A percentile compares a stretch with the other conserved stretches of the same genome.
phyloP scores from a whole-genome alignment of 1,140 invertebrate genomes.

The Halotydeus destructor region DNA sequence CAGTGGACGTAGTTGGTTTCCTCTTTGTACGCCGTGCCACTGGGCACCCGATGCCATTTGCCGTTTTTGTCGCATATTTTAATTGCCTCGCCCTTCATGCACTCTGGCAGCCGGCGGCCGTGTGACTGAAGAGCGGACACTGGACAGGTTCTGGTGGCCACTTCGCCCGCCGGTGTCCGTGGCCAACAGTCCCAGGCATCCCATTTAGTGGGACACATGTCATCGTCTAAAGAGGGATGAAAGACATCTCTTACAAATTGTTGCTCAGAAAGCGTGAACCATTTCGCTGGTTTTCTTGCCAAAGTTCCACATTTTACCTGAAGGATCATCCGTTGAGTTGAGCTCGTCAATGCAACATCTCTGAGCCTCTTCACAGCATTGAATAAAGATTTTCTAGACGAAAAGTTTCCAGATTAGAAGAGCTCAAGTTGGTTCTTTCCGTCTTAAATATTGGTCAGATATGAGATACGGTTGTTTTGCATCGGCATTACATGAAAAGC shows the following conservation, averaged over 20 bases:
- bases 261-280: too few species aligned
- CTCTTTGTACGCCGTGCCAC: conserved; percentile 3
- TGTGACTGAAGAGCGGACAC: conserved; percentile 5
- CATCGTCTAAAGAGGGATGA: too few species aligned
- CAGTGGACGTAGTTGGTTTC: conserved; percentile 8
- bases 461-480: too few species aligned
- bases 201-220: conserved; percentile 12
- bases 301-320: too few species aligned
- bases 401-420: not conserved
- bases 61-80: conserved; percentile 9
- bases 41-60: conserved; percentile 3
- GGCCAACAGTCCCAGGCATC: conserved; percentile 13
- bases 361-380: conserved; percentile 10
- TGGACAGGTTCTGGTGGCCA: conserved; percentile 5
- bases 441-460: too few species aligned
- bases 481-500: too few species aligned
- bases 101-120: conserved; percentile 4
- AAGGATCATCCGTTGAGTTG: not conserved
- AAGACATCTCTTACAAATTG: too few species aligned
- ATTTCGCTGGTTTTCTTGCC: too few species aligned
- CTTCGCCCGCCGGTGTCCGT: conserved; percentile 1
- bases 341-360: conserved; percentile 9
- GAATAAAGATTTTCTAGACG: conserved; percentile 7
- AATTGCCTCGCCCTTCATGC: conserved; percentile 3
- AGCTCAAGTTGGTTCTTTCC: too few species aligned